phyloP scores from a whole-genome alignment of 2,888 invertebrate genomes.

The Spilarctia lutea region DNA sequence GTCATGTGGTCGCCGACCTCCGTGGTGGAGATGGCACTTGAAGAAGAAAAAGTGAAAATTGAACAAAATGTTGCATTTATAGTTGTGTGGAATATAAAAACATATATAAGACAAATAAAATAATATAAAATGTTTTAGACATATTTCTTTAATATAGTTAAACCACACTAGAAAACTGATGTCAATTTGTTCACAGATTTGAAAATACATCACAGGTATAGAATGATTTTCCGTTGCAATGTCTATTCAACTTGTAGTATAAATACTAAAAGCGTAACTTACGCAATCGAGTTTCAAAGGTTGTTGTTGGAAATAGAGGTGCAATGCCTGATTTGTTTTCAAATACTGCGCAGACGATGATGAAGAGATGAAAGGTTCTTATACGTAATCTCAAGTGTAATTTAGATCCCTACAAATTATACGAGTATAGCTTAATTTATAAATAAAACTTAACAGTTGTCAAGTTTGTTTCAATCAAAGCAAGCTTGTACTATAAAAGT shows the following conservation, averaged over 20 bases:
- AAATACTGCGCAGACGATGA: background rate
- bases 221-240: background rate
- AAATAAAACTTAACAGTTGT: no score
- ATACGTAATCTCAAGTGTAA: background rate
- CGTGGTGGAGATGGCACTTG: no score
- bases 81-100: no score
- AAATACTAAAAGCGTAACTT: background rate
- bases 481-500: no score
- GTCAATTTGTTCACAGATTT: background rate
- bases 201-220: background rate
- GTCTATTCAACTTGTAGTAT: background rate
- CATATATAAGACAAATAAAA: no score
- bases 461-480: no score
- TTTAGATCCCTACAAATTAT: no score
- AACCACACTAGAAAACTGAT: background rate
- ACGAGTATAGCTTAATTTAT: background rate
- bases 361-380: background rate
- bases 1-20: no score
- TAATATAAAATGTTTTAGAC: no score
- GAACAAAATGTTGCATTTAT: no score
- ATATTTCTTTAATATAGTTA: no score
- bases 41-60: no score
- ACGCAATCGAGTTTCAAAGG: constrained; percentile 4
- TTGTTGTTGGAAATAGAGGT: background rate
- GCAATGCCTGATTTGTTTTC: constrained; percentile 10